Evolutionary conservation across 2,113 vertebrate species (phyloP), one percentile per base, ranked within the genome.

Genomic region (Anhinga rufa): DNA sequence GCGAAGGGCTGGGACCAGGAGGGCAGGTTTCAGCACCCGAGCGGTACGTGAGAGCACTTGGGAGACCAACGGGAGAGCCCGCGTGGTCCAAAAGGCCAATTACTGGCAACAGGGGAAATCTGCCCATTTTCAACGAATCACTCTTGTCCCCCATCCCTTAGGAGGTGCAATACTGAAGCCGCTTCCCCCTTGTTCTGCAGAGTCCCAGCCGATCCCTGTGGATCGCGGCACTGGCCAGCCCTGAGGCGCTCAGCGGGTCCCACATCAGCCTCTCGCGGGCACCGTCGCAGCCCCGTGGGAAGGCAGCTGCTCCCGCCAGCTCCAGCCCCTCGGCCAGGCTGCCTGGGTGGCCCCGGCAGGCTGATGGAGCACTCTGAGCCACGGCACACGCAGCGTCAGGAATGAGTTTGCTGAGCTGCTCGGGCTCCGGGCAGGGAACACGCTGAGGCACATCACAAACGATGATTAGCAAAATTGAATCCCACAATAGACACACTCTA

Each of bases 101-200:
- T 1, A 5, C 0, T 14, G 29, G 32, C 28, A 42, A 28, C 9
- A 12, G 48, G 24, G 31, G 38, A 82, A 10, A 75, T 3, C 18
- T 10, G 32, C n/a, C 15, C 9, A 0, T 16, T 60, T 32, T 12
- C 4, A 34, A n/a, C 1, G 0, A 4, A 6, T 7, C 18, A 1
- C 14, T 46, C 66, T 22, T 28, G 51, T 17, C 36, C 17, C 24
- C 12, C 49, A 32, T 2, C 31, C 71, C 40, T 24, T 1, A 13
- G 38, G 0, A 28, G 38, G 11, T 15, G 5, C 14, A 5, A 11
- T 7, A 7, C 24, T 5, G 61, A 6, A 74, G 61, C 7, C 38
- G 15, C 60, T 51, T 7, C 10, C 3, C 4, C 6, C 6, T 38
- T 19, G 7, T 1, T 25, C 69, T 49, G 49, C 71, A 61, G 55